Evolutionary conservation across 2,113 vertebrate species (phyloP), one percentile per base, ranked within the genome.

Genomic region (Lipophrys pholis): DNA sequence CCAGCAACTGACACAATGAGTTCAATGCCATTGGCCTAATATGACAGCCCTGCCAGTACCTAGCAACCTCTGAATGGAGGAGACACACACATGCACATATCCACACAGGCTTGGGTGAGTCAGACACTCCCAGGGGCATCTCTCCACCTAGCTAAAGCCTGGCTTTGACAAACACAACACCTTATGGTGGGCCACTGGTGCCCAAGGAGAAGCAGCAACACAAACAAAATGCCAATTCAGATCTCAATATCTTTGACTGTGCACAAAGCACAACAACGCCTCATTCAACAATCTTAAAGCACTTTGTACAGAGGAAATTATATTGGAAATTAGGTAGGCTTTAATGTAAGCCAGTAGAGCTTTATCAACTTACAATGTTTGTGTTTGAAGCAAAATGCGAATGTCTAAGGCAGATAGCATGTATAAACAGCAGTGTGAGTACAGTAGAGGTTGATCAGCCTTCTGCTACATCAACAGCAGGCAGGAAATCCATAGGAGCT

Each of bases 81-180:
- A 73, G 43, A 67, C 65, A 73, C 49, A 46, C 52, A 45, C 46
- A 41, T 17, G 57, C 69, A 68, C 71, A 79, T 54, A 65, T 66
- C 48, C 69, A 70, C 73, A 76, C 65, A 66, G 50, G 64, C 61
- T 36, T 51, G 75, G 68, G 77, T 92, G 91, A 92, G 84, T 90
- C 87, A 90, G 73, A 84, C 65, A 63, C 78, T 85, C 89, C 84
- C 82, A 78, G 76, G 84, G 85, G 84, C 84, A 79, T 76, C 81
- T 90, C 86, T 82, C 60, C 88, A 87, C 90, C 89, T 82, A 83
- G 81, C 86, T 84, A 69, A 83, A 70, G 79, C 83, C 78, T 86
- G 80, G 78, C 86, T 80, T 77, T 82, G 85, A 89, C 81, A 91
- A 90, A 91, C 83, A 87, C 87, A 84, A 83, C 89, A 89, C 89